These are phyloP conservation scores for Arvicola amphibius DNA, from an alignment of 2,797 vertebrate genomes.

Conservation along the genomic window DNA sequence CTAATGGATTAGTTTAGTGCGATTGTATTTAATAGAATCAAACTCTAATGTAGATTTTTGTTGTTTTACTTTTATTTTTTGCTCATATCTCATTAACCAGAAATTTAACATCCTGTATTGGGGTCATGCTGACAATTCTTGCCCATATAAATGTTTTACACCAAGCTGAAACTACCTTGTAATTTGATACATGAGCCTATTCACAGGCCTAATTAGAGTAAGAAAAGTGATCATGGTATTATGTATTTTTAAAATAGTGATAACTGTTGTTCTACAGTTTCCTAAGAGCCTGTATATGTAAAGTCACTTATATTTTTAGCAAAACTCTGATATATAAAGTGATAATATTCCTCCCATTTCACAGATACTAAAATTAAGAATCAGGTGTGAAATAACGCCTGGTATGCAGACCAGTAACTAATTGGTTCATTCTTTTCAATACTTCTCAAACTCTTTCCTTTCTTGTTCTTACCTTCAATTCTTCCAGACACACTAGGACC, in stretches of 20 bases:
- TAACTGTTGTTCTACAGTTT: slow-evolving; percentile 35
- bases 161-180: slow-evolving; percentile 11
- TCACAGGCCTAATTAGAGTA: slow-evolving; percentile 41
- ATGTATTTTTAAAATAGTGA: slow-evolving; percentile 4
- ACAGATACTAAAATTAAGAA: slow-evolving; percentile 28
- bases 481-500: slow-evolving; percentile 10
- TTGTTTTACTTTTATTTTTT: neutral
- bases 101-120: slow-evolving; percentile 40
- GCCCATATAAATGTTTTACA: neutral
- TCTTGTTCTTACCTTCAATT: neutral
- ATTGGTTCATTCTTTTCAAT: neutral
- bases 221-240: slow-evolving; percentile 45
- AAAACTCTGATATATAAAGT: neutral
- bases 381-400: neutral
- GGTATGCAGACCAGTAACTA: neutral
- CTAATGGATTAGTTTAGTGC: neutral
- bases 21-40: slow-evolving; percentile 13
- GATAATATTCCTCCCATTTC: slow-evolving; percentile 39
- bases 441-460: slow-evolving; percentile 6
- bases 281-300: neutral
- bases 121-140: slow-evolving; percentile 22
- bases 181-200: slow-evolving; percentile 30
- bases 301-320: slow-evolving; percentile 29
- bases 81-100: slow-evolving; percentile 24
- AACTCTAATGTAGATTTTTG: neutral